Conservation (phyloP, 1,140 invertebrate genomes). For the Drosophila leontia region DNA sequence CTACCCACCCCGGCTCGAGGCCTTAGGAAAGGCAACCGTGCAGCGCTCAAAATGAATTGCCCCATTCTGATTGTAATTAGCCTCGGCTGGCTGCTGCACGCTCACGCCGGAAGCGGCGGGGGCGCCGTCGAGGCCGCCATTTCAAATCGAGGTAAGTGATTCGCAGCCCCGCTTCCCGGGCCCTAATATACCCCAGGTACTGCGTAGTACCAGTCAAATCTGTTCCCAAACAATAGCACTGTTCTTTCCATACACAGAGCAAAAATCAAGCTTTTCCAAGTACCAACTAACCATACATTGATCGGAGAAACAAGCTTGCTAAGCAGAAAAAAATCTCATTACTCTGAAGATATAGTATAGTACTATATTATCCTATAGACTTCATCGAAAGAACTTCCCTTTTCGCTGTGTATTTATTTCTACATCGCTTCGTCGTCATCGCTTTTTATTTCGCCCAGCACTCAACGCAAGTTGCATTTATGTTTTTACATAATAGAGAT, state of each 20-base stretch:
- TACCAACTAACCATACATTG: neutral
- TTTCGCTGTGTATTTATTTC: slow-evolving; percentile 48
- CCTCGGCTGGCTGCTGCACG: slow-evolving; percentile 76
- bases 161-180: slow-evolving; percentile 23
- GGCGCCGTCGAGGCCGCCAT: slow-evolving; percentile 73
- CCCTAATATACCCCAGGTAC: neutral
- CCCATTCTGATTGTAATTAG: slow-evolving; percentile 85
- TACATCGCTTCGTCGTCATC: slow-evolving; percentile 44
- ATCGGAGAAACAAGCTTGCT: too few species aligned
- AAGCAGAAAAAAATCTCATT: neutral
- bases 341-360: neutral
- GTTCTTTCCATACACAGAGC: slow-evolving; percentile 7
- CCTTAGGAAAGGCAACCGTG: slow-evolving; percentile 33
- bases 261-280: neutral
- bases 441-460: slow-evolving; percentile 51
- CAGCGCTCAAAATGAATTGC: slow-evolving; percentile 76
- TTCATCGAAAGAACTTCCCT: too few species aligned
- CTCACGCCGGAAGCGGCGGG: slow-evolving; percentile 47
- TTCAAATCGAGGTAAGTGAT: slow-evolving; percentile 85
- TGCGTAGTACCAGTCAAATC: slow-evolving; percentile 33
- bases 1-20: slow-evolving; percentile 2
- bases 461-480: slow-evolving; percentile 76
- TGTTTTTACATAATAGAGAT: slow-evolving; percentile 68
- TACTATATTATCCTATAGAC: neutral
- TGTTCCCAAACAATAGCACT: slow-evolving; percentile 37